phyloP scores from a whole-genome alignment of 2,888 invertebrate species.

The Polydesmus complanatus region DNA sequence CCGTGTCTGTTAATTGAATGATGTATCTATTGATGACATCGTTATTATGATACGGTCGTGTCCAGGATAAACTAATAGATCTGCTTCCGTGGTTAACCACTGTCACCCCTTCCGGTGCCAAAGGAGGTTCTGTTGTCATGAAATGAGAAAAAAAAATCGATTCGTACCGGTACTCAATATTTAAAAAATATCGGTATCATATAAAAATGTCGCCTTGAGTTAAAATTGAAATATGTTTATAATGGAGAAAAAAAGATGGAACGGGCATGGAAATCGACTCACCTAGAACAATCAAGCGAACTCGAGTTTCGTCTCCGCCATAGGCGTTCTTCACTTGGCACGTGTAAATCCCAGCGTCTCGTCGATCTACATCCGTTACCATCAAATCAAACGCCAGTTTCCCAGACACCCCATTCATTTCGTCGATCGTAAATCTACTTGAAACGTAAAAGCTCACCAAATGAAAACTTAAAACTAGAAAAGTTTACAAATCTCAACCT shows the following conservation, averaged over 20 bases:
- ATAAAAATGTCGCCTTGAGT: too few relatives aligned
- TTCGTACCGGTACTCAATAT: too few relatives aligned
- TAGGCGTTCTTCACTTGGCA: constrained; percentile 10
- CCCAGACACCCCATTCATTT: neutral
- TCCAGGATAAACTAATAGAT: constrained; percentile 29
- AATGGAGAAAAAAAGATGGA: too few relatives aligned
- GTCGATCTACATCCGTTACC: constrained; percentile 4
- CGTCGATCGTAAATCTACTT: constrained; percentile 5
- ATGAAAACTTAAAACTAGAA: too few relatives aligned
- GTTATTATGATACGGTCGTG: constrained; percentile 32
- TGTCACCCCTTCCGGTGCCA: constrained; percentile 10
- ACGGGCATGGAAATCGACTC: neutral
- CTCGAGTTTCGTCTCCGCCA: constrained; percentile 8
- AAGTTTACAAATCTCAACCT: constrained; percentile 3
- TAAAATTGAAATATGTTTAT: too few relatives aligned
- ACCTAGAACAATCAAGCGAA: constrained; percentile 11
- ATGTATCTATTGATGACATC: constrained; percentile 28
- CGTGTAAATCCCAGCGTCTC: constrained; percentile 10
- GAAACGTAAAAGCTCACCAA: neutral
- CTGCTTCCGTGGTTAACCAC: constrained; percentile 23
- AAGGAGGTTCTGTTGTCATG: constrained; percentile 10
- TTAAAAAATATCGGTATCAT: too few relatives aligned
- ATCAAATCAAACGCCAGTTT: constrained; percentile 9
- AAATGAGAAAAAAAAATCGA: neutral
- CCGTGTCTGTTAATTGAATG: constrained; percentile 27